Conservation (phyloP, 2,797 vertebrate species). For the Buphagus erythrorhynchus region DNA sequence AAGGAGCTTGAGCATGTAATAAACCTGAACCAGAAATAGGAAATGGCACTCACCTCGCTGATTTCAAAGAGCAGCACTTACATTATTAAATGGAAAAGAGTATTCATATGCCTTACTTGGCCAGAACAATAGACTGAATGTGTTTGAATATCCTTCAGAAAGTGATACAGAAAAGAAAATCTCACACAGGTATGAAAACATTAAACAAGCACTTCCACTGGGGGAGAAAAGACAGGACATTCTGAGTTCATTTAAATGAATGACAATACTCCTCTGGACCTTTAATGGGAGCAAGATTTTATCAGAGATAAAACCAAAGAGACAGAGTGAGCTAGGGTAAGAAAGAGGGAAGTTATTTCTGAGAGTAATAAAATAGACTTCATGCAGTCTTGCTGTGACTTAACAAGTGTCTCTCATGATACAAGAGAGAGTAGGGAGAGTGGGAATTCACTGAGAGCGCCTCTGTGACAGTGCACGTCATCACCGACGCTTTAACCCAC, state of each 20-base stretch:
- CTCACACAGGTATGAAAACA: background rate
- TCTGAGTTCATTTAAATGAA: background rate
- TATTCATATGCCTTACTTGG: background rate
- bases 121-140: background rate
- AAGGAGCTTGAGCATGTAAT: background rate
- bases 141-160: background rate
- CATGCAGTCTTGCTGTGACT: background rate
- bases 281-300: background rate
- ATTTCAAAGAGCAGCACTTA: background rate
- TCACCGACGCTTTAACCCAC: background rate
- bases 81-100: background rate
- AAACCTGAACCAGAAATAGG: background rate
- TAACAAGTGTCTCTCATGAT: background rate
- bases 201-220: background rate
- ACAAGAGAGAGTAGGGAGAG: background rate
- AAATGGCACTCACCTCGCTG: background rate
- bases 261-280: background rate
- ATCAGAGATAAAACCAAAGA: background rate
- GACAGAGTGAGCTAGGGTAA: background rate
- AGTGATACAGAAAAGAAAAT: background rate
- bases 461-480: accelerated
- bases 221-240: background rate
- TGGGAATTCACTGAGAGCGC: background rate
- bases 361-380: background rate
- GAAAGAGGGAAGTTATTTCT: background rate